Evolutionary conservation across 2,888 invertebrate species (phyloP), one percentile per base, ranked within the genome.

Genomic region (Pseudococcus longispinus): DNA sequence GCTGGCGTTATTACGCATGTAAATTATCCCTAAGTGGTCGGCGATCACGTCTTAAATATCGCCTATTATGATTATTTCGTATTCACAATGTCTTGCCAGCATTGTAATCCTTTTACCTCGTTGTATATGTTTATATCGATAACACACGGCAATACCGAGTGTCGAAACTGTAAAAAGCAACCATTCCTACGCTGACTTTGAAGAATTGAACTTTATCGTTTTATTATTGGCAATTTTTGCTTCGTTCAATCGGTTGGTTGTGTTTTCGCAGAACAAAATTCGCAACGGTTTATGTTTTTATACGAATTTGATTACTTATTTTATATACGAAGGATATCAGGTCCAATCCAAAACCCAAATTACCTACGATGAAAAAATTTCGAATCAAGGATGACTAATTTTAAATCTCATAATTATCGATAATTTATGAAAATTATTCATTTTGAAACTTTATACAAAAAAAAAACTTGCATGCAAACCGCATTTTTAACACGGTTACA

Each of bases 1-100:
- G 51, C 51, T 51, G 74, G 74, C 74, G 74, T 37, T 74, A 37
- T 74, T 74, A 74, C 37, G 74, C 74, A 74, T 74, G 74, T 74
- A 74, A 74, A 74, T 74, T 74, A 32, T 74, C 74, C n/a, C 13
- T 74, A n/a, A 74, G 32, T 32, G 74, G 74, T 74, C 32, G 29
- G 26, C 26, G n/a, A 74, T 74, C 74, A 74, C 37, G 74, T 74
- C 29, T 74, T 74, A 74, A 74, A 74, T 74, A 32, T 74, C 9
- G 74, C 18, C 74, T 29, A 13, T 13, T 65, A 23, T 26, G 65
- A 26, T 65, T n/a, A 55, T 20, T 55, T 46, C 44, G 44, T 46
- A 46, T 46, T 46, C 44, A 37, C 37, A 37, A 37, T 6, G 37
- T 46, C 44, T 46, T 46, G 44, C 44, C 44, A n/a, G n/a, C 51